phyloP scores from a whole-genome alignment of 1,140 invertebrate genomes.

The Parasteatoda tepidariorum region DNA sequence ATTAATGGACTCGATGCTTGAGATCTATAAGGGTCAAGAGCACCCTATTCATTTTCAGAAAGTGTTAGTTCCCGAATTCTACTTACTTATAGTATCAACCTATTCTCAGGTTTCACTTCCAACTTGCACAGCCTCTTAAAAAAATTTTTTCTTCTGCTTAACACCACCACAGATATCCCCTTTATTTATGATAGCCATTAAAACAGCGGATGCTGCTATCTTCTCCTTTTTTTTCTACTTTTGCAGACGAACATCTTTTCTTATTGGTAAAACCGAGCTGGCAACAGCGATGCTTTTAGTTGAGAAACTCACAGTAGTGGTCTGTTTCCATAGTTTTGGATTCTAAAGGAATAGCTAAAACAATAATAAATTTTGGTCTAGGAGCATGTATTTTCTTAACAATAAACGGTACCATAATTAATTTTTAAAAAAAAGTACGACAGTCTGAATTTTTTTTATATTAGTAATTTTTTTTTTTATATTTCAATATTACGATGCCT shows the following conservation, averaged over 20 bases:
- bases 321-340: too few relatives aligned
- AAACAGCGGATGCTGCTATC: neutral
- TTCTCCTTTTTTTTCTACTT: neutral
- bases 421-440: too few relatives aligned
- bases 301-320: too few relatives aligned
- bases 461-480: too few relatives aligned
- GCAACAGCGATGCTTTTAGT: neutral
- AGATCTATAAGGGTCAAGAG: neutral
- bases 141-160: slow-evolving; percentile 12
- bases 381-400: too few relatives aligned
- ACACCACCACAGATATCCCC: neutral
- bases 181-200: slow-evolving; percentile 24
- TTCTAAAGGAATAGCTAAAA: too few relatives aligned
- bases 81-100: too few relatives aligned
- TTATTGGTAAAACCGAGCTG: neutral
- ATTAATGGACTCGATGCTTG: slow-evolving; percentile 35
- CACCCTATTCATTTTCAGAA: slow-evolving; percentile 18
- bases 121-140: neutral
- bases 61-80: too few relatives aligned
- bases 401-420: too few relatives aligned
- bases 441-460: too few relatives aligned
- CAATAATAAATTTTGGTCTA: too few relatives aligned
- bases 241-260: neutral
- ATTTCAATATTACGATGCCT: too few relatives aligned
- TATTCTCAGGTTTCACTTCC: neutral